Conservation (phyloP, 2,113 vertebrate genomes). For the Pomatostomus ruficeps region DNA sequence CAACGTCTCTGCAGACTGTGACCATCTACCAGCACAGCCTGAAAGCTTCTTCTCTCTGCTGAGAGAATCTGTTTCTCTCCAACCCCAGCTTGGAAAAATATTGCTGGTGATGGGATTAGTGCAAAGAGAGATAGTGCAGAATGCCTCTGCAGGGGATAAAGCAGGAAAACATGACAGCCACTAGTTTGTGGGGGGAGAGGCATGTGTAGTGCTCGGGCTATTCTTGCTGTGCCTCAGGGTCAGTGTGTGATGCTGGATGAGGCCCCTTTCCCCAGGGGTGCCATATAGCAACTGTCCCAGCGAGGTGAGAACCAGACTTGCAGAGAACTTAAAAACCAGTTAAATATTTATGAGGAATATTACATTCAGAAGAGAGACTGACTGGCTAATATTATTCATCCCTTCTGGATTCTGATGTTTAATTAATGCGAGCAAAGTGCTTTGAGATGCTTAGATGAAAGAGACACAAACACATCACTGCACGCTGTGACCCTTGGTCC, state of each 20-base stretch:
- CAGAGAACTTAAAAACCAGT: background rate
- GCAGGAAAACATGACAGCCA: background rate
- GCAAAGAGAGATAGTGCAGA: background rate
- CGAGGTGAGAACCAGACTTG: background rate
- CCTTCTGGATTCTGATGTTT: conserved; percentile 26
- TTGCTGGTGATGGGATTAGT: background rate
- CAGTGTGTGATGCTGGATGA: background rate
- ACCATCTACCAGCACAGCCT: background rate
- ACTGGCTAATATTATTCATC: conserved; percentile 30
- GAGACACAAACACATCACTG: background rate
- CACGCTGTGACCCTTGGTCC: background rate
- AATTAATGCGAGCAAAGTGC: conserved; percentile 39
- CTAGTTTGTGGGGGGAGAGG: background rate
- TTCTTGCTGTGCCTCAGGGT: accelerated
- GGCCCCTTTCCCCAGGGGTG: background rate
- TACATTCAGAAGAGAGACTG: background rate
- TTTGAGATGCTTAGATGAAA: conserved; percentile 49
- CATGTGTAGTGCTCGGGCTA: background rate
- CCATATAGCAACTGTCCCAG: background rate
- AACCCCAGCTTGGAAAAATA: background rate
- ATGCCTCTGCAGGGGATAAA: background rate
- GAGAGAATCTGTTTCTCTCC: background rate
- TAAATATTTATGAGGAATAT: conserved; percentile 24
- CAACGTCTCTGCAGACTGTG: background rate
- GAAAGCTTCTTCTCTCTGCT: background rate